phyloP scores from a whole-genome alignment of 2,797 vertebrate species.

The Rhyacichthys aspro region DNA sequence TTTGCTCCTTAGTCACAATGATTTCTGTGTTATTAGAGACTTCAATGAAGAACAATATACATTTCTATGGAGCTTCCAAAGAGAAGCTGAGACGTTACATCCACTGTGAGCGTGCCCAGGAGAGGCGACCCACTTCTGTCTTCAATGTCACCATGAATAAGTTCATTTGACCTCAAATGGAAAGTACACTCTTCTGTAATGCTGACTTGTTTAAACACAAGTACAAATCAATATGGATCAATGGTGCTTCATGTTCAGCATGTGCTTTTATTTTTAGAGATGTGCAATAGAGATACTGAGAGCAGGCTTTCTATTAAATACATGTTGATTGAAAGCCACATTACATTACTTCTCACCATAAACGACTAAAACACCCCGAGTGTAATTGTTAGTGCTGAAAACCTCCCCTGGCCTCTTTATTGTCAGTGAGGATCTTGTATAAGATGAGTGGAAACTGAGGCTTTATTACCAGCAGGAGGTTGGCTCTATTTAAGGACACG shows the following conservation, averaged over 20 bases:
- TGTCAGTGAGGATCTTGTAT: no score
- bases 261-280: conserved; percentile 7
- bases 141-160: conserved; percentile 44
- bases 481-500: conserved; percentile 44
- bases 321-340: neutral
- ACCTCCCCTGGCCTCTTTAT: no score
- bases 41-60: conserved; percentile 9
- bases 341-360: no score
- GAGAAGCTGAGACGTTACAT: conserved; percentile 41
- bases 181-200: conserved; percentile 6
- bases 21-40: neutral
- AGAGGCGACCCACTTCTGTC: conserved; percentile 32
- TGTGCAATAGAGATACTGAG: neutral
- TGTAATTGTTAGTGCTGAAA: neutral
- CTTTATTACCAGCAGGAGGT: conserved; percentile 59
- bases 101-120: conserved; percentile 19
- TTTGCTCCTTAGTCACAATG: conserved; percentile 1
- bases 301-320: neutral
- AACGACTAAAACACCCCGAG: neutral
- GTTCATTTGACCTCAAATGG: conserved; percentile 49
- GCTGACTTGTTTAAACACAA: neutral
- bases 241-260: neutral
- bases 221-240: conserved; percentile 24
- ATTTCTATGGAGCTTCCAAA: conserved; percentile 44
- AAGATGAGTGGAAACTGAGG: conserved; percentile 24